These are phyloP conservation scores for Crematogaster levior DNA, from an alignment of 2,888 invertebrate species.

Conservation along the genomic window DNA sequence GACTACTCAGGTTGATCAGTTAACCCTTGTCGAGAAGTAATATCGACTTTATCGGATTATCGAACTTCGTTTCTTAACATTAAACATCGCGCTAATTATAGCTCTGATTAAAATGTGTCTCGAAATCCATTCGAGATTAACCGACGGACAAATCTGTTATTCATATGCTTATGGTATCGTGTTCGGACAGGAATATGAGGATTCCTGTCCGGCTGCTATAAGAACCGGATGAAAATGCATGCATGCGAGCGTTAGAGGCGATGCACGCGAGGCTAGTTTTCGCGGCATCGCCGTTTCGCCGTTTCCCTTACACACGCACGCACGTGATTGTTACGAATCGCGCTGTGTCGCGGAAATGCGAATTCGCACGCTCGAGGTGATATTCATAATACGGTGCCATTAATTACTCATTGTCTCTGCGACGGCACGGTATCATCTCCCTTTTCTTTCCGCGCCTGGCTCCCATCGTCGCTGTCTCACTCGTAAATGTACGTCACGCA, in stretches of 20 bases:
- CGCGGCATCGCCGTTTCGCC: too few species aligned
- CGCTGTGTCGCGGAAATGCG: conserved; percentile 79
- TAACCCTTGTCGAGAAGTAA: background rate
- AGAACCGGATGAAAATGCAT: conserved; percentile 65
- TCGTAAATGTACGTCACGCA: conserved; percentile 53
- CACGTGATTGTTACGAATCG: conserved; percentile 70
- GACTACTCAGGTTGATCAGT: background rate
- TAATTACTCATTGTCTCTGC: conserved; percentile 83
- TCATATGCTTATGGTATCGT: background rate
- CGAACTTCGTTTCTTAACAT: background rate
- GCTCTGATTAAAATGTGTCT: conserved; percentile 5
- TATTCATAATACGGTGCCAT: conserved; percentile 82
- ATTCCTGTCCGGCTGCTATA: too few species aligned
- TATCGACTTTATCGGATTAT: background rate
- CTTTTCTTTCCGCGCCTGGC: conserved; percentile 35
- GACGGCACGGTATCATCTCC: conserved; percentile 35
- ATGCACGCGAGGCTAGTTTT: conserved; percentile 70
- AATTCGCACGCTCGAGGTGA: conserved; percentile 84
- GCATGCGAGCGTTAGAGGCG: conserved; percentile 55
- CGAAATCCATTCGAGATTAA: background rate
- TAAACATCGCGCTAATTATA: conserved; percentile 11
- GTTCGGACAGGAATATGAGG: conserved; percentile 6
- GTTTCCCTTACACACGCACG: conserved; percentile 62
- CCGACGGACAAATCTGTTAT: conserved; percentile 13
- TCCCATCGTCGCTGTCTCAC: conserved; percentile 19